Evolutionary conservation across 2,797 vertebrate genomes (phyloP), one percentile per base, ranked within the genome.

Genomic region (Lagodon rhomboides): DNA sequence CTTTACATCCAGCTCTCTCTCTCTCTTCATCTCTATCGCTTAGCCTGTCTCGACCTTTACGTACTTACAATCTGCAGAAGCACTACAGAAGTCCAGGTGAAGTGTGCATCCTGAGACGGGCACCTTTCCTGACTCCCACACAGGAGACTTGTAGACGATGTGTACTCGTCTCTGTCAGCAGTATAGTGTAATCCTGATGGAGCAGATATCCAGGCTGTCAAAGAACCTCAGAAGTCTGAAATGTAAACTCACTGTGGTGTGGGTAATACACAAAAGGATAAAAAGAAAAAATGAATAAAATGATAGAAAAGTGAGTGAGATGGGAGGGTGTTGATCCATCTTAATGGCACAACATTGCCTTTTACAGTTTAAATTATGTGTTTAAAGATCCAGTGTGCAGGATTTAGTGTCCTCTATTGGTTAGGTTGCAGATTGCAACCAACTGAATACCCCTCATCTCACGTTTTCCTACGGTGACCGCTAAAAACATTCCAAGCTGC

Each of bases 1-100:
- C 54, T 79, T 70, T 63, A 74, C 61, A 72, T 59, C 64, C 60
- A 73, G 15, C 38, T 46, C 30, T 38, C 25, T 30, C 7, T 67
- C 55, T 16, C 22, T 12, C 22, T 53, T 61, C 23, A 27, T 58
- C 50, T 44, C 25, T 56, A 46, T 63, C 30, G n/a, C 34, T 77
- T 5, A 68, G 22, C 70, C 34, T 67, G 25, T 22, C 44, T 69
- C 68, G 58, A 76, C 55, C 53, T 73, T 63, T 79, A 62, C 3
- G 0, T 68, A 30, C 16, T 23, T 56, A 38, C 27, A 79, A 62
- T 78, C 74, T 63, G 47, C 65, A 51, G 51, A 47, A 30, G 12
- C 50, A 62, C 62, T 30, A 50, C 30, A 67, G 60, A 8, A 60
- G 61, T 73, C 13, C 67, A 73, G 44, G 43, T 44, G 20, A 86